Conservation (phyloP, 2,797 vertebrate species). For the Sorex maritimensis region DNA sequence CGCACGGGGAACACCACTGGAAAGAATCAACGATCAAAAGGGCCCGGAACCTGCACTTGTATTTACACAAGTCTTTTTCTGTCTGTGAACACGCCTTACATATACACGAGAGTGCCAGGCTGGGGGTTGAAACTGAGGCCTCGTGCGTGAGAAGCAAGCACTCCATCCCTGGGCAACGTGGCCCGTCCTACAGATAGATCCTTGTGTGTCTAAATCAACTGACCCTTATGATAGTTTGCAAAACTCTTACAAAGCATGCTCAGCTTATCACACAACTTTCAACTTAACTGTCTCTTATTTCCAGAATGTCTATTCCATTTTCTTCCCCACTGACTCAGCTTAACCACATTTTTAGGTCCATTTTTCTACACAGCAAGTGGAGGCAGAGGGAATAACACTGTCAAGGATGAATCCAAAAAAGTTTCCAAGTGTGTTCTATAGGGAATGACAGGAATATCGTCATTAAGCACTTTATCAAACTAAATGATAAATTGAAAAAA, state of each 20-base stretch:
- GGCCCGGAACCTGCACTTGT: slow-evolving; percentile 11
- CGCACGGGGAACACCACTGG: not conserved
- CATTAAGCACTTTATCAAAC: not conserved
- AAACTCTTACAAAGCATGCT: slow-evolving; percentile 29
- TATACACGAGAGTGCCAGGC: no score
- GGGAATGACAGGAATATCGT: slow-evolving; percentile 13
- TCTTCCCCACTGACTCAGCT: slow-evolving; percentile 20
- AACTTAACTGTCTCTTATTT: slow-evolving; percentile 36
- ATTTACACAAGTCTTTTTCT: slow-evolving; percentile 23
- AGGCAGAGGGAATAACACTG: not conserved
- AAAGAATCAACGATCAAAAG: slow-evolving; percentile 32
- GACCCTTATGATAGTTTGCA: slow-evolving; percentile 11
- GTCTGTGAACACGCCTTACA: no score
- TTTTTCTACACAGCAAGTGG: not conserved
- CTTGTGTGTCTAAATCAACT: no score
- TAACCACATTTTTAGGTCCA: slow-evolving; percentile 8
- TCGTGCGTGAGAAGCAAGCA: no score
- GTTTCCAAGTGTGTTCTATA: slow-evolving; percentile 43
- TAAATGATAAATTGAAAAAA: slow-evolving; percentile 10
- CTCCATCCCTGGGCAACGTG: no score
- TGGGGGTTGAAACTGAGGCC: no score
- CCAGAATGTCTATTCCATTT: not conserved
- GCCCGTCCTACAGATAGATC: no score
- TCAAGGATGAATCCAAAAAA: not conserved
- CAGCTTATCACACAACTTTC: slow-evolving; percentile 12